A percentile compares a stretch with the other conserved stretches of the same genome.
Conservation (phyloP, 1,140 invertebrate species). For the Choristoneura fumiferana region DNA sequence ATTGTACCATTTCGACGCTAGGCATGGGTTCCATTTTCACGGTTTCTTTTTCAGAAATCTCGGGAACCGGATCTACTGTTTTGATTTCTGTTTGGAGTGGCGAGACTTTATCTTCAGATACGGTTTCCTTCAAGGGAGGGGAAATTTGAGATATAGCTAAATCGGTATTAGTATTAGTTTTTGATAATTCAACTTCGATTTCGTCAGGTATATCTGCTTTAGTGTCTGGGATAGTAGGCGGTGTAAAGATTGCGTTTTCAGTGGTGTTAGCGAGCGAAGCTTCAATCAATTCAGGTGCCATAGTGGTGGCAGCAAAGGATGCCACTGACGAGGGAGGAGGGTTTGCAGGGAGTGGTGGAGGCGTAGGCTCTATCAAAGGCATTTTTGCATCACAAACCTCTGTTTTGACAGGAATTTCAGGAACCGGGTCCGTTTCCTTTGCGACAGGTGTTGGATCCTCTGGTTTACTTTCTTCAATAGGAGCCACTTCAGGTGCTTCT, state of each 20-base stretch:
- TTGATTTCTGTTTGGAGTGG: neutral
- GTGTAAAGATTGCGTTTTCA: slow-evolving; percentile 46
- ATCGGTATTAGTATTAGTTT: slow-evolving; percentile 30
- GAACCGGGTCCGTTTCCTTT: slow-evolving; percentile 52
- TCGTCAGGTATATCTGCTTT: slow-evolving; percentile 39
- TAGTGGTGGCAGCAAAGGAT: slow-evolving; percentile 75
- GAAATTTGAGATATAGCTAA: slow-evolving; percentile 31
- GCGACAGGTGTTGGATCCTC: slow-evolving; percentile 52
- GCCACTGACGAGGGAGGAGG: slow-evolving; percentile 77
- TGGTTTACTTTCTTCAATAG: slow-evolving; percentile 54
- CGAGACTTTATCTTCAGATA: slow-evolving; percentile 21
- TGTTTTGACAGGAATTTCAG: slow-evolving; percentile 68
- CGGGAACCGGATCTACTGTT: neutral
- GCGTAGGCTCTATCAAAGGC: slow-evolving; percentile 71
- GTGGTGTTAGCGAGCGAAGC: slow-evolving; percentile 63
- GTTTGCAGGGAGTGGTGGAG: slow-evolving; percentile 74
- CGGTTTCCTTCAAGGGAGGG: slow-evolving; percentile 33
- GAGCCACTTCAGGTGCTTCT: slow-evolving; percentile 43
- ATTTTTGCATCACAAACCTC: slow-evolving; percentile 78
- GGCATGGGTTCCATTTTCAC: neutral
- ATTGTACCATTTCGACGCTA: no score
- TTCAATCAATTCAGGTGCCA: slow-evolving; percentile 75
- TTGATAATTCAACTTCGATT: slow-evolving; percentile 26
- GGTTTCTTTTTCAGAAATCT: slow-evolving; percentile 17
- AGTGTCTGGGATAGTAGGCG: slow-evolving; percentile 32